Conservation (phyloP, 2,888 invertebrate species). For the Archips crataeganus region DNA sequence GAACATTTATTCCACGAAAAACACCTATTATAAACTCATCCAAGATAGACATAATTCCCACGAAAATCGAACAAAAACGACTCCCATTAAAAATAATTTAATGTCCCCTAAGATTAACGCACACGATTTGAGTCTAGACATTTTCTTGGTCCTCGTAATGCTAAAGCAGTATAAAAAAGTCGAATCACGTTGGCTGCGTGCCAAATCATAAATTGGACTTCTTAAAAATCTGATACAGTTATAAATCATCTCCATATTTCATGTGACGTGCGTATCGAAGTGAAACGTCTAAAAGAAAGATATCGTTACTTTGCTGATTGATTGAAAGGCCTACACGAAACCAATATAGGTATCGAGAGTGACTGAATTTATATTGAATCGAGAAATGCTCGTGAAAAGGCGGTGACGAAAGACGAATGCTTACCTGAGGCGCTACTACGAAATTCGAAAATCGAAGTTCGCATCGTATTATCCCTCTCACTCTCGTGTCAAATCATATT, state of each 20-base stretch:
- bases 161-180: conserved; percentile 12
- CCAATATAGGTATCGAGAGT: conserved; percentile 34
- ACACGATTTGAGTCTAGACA: conserved; percentile 22
- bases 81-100: not conserved
- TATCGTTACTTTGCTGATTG: conserved; percentile 28
- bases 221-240: conserved; percentile 17
- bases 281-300: conserved; percentile 22
- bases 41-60: not conserved
- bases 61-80: not conserved
- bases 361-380: conserved; percentile 1
- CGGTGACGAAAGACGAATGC: not conserved
- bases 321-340: conserved; percentile 22
- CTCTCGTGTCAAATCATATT: no score
- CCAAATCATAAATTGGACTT: conserved; percentile 31
- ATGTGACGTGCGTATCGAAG: conserved; percentile 1
- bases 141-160: conserved; percentile 3
- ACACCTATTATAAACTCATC: no score
- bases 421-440: no score
- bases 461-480: no score
- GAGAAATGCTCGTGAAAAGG: not conserved
- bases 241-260: conserved; percentile 13
- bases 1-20: no score
- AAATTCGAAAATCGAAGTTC: no score
- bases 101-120: conserved; percentile 6
- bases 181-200: conserved; percentile 2